Conservation (phyloP, 2,888 invertebrate species). For the Phyllotreta cruciferae region DNA sequence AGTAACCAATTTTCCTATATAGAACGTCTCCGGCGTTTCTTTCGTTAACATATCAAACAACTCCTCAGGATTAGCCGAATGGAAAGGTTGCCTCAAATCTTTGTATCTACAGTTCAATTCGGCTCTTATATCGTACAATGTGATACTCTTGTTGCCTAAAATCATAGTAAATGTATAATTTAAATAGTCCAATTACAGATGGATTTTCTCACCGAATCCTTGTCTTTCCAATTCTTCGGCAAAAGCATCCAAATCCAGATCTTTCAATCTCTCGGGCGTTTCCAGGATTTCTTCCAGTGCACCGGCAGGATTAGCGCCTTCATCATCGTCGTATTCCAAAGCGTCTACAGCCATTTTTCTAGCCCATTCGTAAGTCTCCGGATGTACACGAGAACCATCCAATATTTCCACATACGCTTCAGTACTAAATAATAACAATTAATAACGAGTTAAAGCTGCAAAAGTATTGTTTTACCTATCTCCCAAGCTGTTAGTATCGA, state of each 20-base stretch:
- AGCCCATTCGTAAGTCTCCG: conserved; percentile 99
- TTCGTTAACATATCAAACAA: conserved; percentile 95
- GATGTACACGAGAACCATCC: conserved; percentile 97
- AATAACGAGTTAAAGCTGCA: not conserved
- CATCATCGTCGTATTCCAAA: conserved; percentile 96
- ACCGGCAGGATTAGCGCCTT: conserved; percentile 94
- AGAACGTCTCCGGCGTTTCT: conserved; percentile 94
- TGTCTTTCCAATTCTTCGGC: conserved; percentile 95
- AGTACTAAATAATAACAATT: conserved; percentile 65
- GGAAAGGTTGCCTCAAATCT: conserved; percentile 81
- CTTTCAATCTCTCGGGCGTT: conserved; percentile 91
- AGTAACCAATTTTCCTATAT: conserved; percentile 84
- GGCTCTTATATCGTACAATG: conserved; percentile 94
- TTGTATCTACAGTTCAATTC: conserved; percentile 95
- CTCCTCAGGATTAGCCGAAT: conserved; percentile 84
- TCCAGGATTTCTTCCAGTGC: conserved; percentile 97
- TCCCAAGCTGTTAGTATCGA: conserved; percentile 94
- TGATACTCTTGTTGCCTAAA: conserved; percentile 83
- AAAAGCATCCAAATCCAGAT: conserved; percentile 97
- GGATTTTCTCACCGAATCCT: conserved; percentile 65
- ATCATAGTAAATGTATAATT: conserved; percentile 1
- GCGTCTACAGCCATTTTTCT: conserved; percentile 99
- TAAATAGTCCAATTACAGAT: too few species aligned
- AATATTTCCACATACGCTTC: conserved; percentile 95
- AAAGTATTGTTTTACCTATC: conserved; percentile 66